Evolutionary conservation across 2,888 invertebrate species (phyloP), one percentile per base, ranked within the genome.

Genomic region (Pandemis cinnamomeana): DNA sequence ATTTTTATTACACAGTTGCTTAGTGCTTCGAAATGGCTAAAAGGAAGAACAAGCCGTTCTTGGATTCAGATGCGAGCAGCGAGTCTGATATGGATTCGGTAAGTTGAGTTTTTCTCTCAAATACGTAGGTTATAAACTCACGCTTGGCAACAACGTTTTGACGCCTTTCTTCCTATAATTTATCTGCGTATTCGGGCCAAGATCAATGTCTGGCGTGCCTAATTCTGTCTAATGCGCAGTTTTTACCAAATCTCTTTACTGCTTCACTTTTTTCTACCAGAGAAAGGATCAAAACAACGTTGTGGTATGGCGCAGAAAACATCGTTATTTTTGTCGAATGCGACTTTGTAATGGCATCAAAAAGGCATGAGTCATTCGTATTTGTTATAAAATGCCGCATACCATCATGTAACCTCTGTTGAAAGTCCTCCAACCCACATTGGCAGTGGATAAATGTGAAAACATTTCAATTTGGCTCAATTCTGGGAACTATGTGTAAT

Each of bases 61-160:
- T 97, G 81, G 97, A 98, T 87, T 97, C 97, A 36, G 97, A 97
- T 88, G 96, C 96, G 75, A 97, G 97, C 89, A 97, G 97, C 89
- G 96, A 96, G 82, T 97, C 97, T 70, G 98, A 98, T 93, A 94
- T 97, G 84, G 97, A 98, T 90, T 97, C 97, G 83, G 98, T 98
- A 95, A 96, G 96, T 95, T 77, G 80, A 75, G 80, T 82, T 80
- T 80, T 69, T 77, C 72, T 78, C 53, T 76, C 75, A 78, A 84
- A 82, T 82, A 81, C 86, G 82, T 84, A 89, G 84, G 87, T 88
- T 89, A 87, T 83, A 84, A 78, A 81, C 80, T 82, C 74, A 71
- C 74, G 72, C 75, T 80, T 78, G 79, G 75, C 77, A 77, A 77
- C 77, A 85, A 85, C 82, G 83, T 85, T 86, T 85, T 84, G 82